Evolutionary conservation across 2,888 invertebrate species (phyloP), one percentile per base, ranked within the genome.

Genomic region (Oeneis ivallda): DNA sequence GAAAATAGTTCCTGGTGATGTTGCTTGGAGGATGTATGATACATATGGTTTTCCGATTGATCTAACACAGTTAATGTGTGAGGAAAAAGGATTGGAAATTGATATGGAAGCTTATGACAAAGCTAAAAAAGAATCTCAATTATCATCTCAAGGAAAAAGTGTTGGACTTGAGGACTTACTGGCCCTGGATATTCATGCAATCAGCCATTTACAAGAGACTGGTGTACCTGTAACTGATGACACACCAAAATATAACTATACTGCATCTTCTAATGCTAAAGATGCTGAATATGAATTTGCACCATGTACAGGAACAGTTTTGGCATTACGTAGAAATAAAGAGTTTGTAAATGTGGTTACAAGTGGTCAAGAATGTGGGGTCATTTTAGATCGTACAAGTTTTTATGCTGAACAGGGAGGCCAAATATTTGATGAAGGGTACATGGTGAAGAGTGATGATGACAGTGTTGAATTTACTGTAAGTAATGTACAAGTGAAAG

Each of bases 371-470:
- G 97, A 98, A 84, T 98, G 98, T 84, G 99, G 98, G 17, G 89
- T 99, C 64, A 91, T 99, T 71, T 91, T 99, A 67, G 97, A 99
- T 83, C 94, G 93, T 77, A 99, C 99, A 0, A 96, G 94, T 84
- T 99, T 99, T 87, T 99, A 99, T 87, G 99, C 99, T 0, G 99
- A 99, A 87, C 98, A 99, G 89, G 99, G 99, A 70, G 99, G 99
- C 13, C 99, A 99, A 92, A 98, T 98, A 77, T 98, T 94, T 84
- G 99, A 99, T 84, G 97, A 97, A 80, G 99, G 99, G 26, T 98
- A 96, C 75, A 93, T 98, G 84, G 95, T 95, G 0, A 98, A 97
- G 92, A 83, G 93, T 7, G 94, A 93, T 65, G 97, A 98, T 83
- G 97, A 98, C 80, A 95, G 94, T 84, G 95, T 95, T 11, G 99